Percentiles rank a stretch among this genome's conserved stretches.
Evolutionary conservation across 2,113 vertebrate genomes (phyloP).

Genomic region (Eudyptes chrysolophus): DNA sequence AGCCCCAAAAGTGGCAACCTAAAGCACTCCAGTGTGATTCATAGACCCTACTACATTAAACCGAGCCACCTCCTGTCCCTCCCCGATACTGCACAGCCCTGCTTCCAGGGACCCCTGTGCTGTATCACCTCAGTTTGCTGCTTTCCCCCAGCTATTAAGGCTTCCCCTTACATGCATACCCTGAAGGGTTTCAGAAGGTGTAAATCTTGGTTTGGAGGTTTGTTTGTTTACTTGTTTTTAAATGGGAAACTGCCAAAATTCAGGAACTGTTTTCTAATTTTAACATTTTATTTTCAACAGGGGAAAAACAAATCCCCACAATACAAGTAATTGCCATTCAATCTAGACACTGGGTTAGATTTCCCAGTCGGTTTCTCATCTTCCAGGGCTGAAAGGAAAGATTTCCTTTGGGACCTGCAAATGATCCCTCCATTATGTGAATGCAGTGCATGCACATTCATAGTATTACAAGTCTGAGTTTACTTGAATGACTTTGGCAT

Average conservation of each 20-base stretch:
- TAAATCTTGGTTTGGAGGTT: neutral
- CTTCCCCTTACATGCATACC: neutral
- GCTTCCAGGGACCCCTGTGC: neutral
- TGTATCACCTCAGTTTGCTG: rapidly evolving
- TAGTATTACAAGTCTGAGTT: neutral
- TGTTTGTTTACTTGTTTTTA: neutral
- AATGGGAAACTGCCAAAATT: neutral
- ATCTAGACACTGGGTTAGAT: neutral
- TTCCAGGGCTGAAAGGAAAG: conserved; percentile 56
- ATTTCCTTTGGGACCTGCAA: conserved; percentile 3
- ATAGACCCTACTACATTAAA: neutral
- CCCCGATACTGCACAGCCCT: rapidly evolving
- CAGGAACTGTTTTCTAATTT: neutral
- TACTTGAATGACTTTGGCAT: neutral
- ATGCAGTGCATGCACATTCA: neutral
- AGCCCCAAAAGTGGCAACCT: neutral
- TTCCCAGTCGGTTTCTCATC: conserved; percentile 37
- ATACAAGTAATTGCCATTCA: conserved; percentile 36
- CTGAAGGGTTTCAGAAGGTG: neutral
- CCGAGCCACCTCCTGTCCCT: neutral
- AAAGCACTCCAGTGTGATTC: neutral
- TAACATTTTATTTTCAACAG: neutral
- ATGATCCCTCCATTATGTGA: neutral
- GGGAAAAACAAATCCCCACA: conserved; percentile 19
- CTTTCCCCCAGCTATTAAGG: neutral